These are phyloP conservation scores for Phoebastria nigripes DNA, from an alignment of 2,797 vertebrate species.

Conservation along the genomic window DNA sequence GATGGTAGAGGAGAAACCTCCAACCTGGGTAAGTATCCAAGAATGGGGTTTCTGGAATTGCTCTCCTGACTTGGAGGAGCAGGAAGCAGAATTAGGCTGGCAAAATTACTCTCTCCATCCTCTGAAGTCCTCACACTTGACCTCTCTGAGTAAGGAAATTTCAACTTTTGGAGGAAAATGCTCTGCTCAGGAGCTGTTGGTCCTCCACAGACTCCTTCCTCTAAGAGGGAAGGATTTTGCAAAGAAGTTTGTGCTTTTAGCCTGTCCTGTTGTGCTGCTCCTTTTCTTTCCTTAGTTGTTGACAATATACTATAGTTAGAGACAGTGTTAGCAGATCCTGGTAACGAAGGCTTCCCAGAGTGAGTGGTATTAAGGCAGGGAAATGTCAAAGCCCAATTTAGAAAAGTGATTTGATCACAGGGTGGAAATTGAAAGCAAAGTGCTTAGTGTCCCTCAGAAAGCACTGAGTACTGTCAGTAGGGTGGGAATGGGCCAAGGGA, in stretches of 20 bases:
- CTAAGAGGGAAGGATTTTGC: background rate
- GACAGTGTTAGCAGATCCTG: background rate
- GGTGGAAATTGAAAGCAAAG: background rate
- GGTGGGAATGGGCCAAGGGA: background rate
- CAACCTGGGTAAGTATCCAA: background rate
- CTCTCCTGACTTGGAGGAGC: background rate
- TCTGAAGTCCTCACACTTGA: background rate
- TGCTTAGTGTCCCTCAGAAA: background rate
- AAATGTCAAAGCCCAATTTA: slow-evolving; percentile 42
- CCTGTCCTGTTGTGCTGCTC: background rate
- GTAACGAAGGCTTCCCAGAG: background rate
- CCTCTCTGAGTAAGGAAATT: background rate
- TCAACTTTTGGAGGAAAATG: background rate
- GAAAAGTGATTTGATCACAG: background rate
- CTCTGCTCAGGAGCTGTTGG: background rate
- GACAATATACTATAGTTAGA: background rate
- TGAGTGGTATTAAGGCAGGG: background rate
- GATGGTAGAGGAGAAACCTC: background rate
- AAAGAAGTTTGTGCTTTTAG: background rate
- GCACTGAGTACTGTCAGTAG: background rate
- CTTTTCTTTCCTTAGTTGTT: background rate
- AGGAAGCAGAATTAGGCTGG: background rate
- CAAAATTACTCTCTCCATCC: background rate
- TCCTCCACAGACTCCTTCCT: background rate
- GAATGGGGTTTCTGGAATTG: background rate